A percentile compares a stretch with the other conserved stretches of the same genome.
phyloP scores from a whole-genome alignment of 2,113 vertebrate species.

The Vulpes ferrilata region DNA sequence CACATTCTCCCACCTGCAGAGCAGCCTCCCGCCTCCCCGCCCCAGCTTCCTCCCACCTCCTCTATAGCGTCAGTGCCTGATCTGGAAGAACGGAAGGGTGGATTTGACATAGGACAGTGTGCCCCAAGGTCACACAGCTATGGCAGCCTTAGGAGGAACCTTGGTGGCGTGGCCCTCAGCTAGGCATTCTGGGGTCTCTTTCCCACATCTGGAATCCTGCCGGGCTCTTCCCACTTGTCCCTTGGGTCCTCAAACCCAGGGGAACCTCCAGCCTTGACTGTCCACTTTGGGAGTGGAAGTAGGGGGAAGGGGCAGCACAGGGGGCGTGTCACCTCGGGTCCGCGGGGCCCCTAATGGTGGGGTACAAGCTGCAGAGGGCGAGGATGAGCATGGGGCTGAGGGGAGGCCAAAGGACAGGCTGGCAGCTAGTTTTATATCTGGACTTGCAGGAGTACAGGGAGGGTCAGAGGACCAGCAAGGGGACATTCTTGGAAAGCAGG shows the following conservation, averaged over 20 bases:
- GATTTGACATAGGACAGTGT: not conserved
- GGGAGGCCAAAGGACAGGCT: slow-evolving; percentile 67
- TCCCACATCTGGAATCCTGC: slow-evolving; percentile 19
- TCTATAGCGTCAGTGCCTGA: not conserved
- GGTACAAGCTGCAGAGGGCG: slow-evolving; percentile 80
- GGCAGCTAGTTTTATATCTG: slow-evolving; percentile 65
- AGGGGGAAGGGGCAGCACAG: not conserved
- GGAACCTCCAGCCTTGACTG: not conserved
- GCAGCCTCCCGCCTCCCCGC: not conserved
- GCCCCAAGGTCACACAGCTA: not conserved
- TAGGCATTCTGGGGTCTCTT: slow-evolving; percentile 14
- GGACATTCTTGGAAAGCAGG: slow-evolving; percentile 61
- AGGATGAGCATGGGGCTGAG: not conserved
- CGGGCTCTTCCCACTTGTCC: not conserved
- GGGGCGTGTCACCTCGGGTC: not conserved
- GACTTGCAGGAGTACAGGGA: slow-evolving; percentile 1
- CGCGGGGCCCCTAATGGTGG: slow-evolving; percentile 38
- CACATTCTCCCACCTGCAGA: rapidly evolving
- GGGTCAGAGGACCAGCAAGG: slow-evolving; percentile 1
- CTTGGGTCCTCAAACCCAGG: not conserved
- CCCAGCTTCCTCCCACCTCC: not conserved
- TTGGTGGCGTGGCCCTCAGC: not conserved
- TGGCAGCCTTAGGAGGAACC: not conserved
- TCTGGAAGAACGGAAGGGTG: not conserved
- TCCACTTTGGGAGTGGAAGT: not conserved